Evolutionary conservation across 2,113 vertebrate species (phyloP).

Genomic region (Spermophilus dauricus): DNA sequence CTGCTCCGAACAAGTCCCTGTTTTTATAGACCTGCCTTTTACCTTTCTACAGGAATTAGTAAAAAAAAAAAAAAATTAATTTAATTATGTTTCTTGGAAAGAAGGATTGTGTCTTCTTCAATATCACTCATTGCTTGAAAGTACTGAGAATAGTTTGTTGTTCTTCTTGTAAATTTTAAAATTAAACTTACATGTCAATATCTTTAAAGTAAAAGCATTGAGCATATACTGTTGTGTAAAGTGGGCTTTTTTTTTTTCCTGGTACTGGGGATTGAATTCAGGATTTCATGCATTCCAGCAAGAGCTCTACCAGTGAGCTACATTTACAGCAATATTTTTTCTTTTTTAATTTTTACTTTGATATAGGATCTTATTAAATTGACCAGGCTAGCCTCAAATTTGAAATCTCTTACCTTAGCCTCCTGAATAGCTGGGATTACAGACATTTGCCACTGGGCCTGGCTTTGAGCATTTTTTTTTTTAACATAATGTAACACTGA

Average conservation of each 20-base stretch:
- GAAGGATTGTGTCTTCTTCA: no score
- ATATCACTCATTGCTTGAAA: no score
- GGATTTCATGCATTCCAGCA: background rate
- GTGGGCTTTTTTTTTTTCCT: background rate
- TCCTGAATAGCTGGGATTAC: background rate
- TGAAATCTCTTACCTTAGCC: background rate
- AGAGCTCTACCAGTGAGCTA: background rate
- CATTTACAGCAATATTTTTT: background rate
- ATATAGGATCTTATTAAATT: background rate
- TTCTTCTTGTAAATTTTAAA: no score
- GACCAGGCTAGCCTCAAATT: background rate
- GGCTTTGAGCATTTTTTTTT: background rate
- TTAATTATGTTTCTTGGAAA: no score
- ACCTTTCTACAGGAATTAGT: slow-evolving; percentile 5
- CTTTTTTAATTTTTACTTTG: background rate
- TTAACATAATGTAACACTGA: background rate
- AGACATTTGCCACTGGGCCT: background rate
- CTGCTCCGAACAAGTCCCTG: background rate
- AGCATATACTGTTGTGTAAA: background rate
- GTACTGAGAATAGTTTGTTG: no score
- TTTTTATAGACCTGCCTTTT: background rate
- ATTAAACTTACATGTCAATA: no score
- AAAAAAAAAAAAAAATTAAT: background rate
- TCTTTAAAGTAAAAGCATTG: background rate
- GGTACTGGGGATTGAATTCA: background rate